Percentiles rank a stretch among this genome's conserved stretches.
Conservation (phyloP, 2,888 invertebrate genomes). For the Amaurobius ferox region DNA sequence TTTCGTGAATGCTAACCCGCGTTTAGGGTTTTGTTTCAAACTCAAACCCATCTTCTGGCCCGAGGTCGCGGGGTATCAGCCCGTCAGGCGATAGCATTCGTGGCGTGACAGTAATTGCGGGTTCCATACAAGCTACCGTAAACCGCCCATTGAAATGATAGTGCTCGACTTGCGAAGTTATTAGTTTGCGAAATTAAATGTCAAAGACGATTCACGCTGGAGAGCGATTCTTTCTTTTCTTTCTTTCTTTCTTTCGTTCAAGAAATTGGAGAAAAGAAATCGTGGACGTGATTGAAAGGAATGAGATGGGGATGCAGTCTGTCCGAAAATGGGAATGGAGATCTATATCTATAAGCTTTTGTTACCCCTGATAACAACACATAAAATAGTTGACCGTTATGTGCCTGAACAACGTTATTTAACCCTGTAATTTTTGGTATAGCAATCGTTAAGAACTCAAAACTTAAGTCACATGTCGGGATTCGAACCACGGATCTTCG, state of each 20-base stretch:
- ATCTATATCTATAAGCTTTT: too few species aligned
- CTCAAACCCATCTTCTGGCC: neutral
- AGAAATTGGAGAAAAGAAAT: neutral
- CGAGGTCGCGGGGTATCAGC: neutral
- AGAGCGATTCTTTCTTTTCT: too few species aligned
- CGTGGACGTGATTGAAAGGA: neutral
- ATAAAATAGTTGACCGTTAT: too few species aligned
- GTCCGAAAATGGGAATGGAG: too few species aligned
- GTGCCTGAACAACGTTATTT: too few species aligned
- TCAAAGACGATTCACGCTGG: neutral
- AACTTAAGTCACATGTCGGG: too few species aligned
- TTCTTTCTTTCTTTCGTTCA: neutral
- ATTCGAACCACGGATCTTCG: too few species aligned
- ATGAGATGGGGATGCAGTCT: neutral
- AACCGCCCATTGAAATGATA: slow-evolving; percentile 55
- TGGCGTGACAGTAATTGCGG: slow-evolving; percentile 5
- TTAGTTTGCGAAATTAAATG: slow-evolving; percentile 40
- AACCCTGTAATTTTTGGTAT: too few species aligned
- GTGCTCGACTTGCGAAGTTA: slow-evolving; percentile 25
- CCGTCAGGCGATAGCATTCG: neutral
- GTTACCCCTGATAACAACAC: too few species aligned
- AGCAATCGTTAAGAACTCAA: too few species aligned
- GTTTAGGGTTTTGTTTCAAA: neutral
- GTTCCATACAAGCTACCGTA: slow-evolving; percentile 3
- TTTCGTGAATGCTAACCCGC: too few species aligned